Evolutionary conservation across 1,140 invertebrate genomes (phyloP), one percentile per base, ranked within the genome.

Genomic region (Diachasmimorpha longicaudata): DNA sequence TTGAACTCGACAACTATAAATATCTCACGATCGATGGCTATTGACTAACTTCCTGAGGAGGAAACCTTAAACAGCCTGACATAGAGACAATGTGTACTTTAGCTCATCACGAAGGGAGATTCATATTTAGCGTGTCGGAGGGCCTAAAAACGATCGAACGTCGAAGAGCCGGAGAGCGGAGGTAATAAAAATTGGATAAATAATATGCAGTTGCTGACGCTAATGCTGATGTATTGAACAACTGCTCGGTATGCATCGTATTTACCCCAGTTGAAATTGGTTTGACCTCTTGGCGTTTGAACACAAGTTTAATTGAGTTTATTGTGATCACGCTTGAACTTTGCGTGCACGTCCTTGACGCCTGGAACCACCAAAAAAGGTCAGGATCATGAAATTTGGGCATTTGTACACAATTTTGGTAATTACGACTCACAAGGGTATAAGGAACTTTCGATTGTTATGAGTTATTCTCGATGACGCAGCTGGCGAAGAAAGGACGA

Each of bases 271-370:
- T 9, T 10, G 44, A n/a, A n/a, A 11, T n/a, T 46, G n/a, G 11
- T 46, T 19, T 16, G n/a, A n/a, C 48, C 48, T 16, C 13, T 6
- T 16, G 48, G 13, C 48, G 14, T 16, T 16, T 52, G 4, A 73
- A 25, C 3, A 63, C 52, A 73, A 73, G 37, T 46, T 70, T 25
- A 44, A 25, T 16, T 46, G 42, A 23, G 21, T 42, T 52, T 44
- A 70, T 70, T 70, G 19, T 70, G 19, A 23, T 63, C 58, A 25
- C 10, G 69, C 23, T 70, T 70, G 69, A 46, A 21, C 69, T 70
- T 70, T 70, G 69, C 69, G 69, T 70, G 69, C 69, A 25, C 69
- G 69, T 70, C 69, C 69, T 70, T 70, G 42, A 46, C 42, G 42
- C 21, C 39, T 23, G 14, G 48, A 52, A 8, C 37, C 8, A 25